phyloP scores from a whole-genome alignment of 2,888 invertebrate genomes.

The Himalopsyche japonica region DNA sequence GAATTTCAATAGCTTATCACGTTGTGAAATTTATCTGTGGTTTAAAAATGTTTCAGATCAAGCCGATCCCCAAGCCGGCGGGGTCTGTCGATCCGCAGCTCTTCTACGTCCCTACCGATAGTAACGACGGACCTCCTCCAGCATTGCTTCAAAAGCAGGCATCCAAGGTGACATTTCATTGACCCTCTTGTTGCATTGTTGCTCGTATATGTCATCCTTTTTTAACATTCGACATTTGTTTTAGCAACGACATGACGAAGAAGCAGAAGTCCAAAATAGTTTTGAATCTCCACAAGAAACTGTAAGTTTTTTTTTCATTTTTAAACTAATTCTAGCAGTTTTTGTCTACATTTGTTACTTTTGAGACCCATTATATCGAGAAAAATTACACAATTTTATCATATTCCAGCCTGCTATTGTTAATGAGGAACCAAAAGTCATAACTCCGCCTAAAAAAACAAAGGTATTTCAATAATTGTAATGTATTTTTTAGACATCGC shows the following conservation, averaged over 20 bases:
- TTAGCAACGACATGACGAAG: conserved; percentile 23
- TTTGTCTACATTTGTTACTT: too few species aligned
- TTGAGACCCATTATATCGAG: too few species aligned
- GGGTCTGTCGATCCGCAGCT: conserved; percentile 77
- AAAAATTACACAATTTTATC: neutral
- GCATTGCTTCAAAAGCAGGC: conserved; percentile 51
- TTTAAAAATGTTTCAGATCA: conserved; percentile 60
- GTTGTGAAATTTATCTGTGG: too few species aligned
- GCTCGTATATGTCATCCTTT: too few species aligned
- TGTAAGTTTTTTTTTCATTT: conserved; percentile 16
- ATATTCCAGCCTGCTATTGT: conserved; percentile 27
- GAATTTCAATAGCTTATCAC: too few species aligned
- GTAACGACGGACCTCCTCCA: conserved; percentile 61
- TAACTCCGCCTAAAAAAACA: conserved; percentile 14
- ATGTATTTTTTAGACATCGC: neutral
- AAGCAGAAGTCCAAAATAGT: conserved; percentile 1
- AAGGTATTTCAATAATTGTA: conserved; percentile 19
- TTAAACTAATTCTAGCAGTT: neutral
- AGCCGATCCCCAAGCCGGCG: conserved; percentile 77
- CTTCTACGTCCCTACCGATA: conserved; percentile 75
- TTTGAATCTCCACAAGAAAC: conserved; percentile 18
- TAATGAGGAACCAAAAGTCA: conserved; percentile 21
- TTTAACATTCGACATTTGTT: neutral
- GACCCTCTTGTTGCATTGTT: too few species aligned
- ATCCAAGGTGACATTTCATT: conserved; percentile 26